Evolutionary conservation across 2,888 invertebrate genomes (phyloP), one percentile per base, ranked within the genome.

Genomic region (Amorpha juglandis): DNA sequence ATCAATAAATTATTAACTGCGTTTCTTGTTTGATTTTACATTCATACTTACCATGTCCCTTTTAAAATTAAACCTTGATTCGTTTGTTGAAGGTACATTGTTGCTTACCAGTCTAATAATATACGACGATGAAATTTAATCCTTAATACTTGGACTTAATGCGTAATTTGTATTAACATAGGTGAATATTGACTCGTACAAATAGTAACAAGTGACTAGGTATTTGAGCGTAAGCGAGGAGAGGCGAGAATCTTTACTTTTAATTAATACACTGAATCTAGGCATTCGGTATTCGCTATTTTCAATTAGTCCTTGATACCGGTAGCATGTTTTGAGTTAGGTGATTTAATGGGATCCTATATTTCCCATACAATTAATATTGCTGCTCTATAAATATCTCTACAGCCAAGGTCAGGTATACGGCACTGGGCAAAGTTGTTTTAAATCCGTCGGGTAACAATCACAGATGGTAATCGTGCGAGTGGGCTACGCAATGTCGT

Each of bases 1-100:
- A 92, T 92, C 92, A 92, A 93, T 93, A 93, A 93, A 93, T 93
- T 92, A 92, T 93, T 91, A 89, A 90, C 90, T 87, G 89, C 90
- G 87, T 88, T 89, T 86, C 90, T 88, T 91, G 88, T 91, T 92
- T 92, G 90, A 91, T 90, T 91, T 84, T 81, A 87, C 87, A 88
- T 90, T 88, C 86, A 86, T 85, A 84, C 83, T 79, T 78, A 76
- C 74, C 76, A 76, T 84, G 81, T 81, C 79, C 79, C 81, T 82
- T 81, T 81, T 84, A 74, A 87, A 90, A 86, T 78, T 84, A 78
- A 78, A 83, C 92, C 88, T 82, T 90, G 86, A 69, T 69, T 62
- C 81, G 74, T 79, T 78, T 78, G 69, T 77, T 79, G 87, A 90
- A 81, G 87, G 89, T 82, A 81, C 74, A 84, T 81, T 87, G 81